Evolutionary conservation across 1,140 invertebrate genomes (phyloP), one percentile per base, ranked within the genome.

Genomic region (Sweltsa coloradensis): DNA sequence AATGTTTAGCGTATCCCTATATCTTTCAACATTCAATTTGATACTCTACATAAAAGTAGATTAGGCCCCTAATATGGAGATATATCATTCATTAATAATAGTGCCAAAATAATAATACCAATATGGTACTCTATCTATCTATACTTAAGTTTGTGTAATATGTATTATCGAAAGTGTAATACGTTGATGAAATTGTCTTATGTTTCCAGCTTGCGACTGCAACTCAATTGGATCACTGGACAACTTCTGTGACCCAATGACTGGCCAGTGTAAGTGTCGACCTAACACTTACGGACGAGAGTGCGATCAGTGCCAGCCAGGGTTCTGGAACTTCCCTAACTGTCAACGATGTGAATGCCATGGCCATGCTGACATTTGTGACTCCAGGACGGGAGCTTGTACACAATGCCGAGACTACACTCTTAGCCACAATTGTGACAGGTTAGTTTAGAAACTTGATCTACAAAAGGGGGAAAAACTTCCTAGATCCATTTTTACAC

Each of bases 261-360:
- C 83, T 41, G 96, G 96, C 0, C 89, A 97, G 57, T 99, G 96
- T 69, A 83, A 86, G 57, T 99, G 96, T 62, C 78, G 87, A 55
- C 75, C 83, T 1, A 95, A 97, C 53, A 95, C 94, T 0, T 96
- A 92, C 56, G 93, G 93, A 0, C 70, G 90, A 36, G 83, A 85
- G 50, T 99, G 96, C 67, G 88, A 94, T 59, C 81, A 94, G 54
- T 97, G 93, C 64, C 84, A 93, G 60, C 89, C 89, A 24, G 92
- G 92, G 1, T 96, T 83, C 59, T 97, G 91, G 85, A 89, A 89
- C 59, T 95, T 97, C 74, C 96, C 96, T 0, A 83, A 91, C 54
- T 99, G 97, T 64, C 75, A 86, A 55, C 75, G 81, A 26, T 99
- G 97, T 65, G 80, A 94, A 55, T 99, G 97, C 67, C 94, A 99